Evolutionary conservation across 2,888 invertebrate species (phyloP).

Genomic region (Psylliodes chrysocephalus): DNA sequence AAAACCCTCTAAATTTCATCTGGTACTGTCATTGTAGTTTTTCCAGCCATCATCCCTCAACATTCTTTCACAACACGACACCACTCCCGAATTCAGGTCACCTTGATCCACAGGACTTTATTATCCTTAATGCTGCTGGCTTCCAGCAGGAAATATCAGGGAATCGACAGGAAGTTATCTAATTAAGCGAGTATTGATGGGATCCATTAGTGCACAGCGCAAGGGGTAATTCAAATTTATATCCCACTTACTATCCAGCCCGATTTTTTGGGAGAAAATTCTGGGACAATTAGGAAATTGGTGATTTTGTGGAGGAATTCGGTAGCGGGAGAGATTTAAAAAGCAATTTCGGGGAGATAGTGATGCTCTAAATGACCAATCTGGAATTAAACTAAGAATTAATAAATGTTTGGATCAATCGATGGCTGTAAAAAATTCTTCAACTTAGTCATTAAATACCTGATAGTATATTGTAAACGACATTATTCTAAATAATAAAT

Average conservation of each 20-base stretch:
- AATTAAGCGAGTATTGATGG: slow-evolving; percentile 34
- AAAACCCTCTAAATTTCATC: no score
- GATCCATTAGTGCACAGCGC: slow-evolving; percentile 15
- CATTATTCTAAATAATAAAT: no score
- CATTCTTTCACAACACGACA: not conserved
- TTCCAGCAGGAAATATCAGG: slow-evolving; percentile 28
- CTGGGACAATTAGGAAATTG: not conserved
- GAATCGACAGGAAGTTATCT: slow-evolving; percentile 35
- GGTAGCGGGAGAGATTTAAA: not conserved
- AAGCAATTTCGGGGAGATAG: not conserved
- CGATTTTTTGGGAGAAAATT: not conserved
- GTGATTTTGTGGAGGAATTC: slow-evolving; percentile 9
- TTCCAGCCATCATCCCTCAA: no score
- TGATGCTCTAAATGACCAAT: no score
- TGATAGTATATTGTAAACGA: no score
- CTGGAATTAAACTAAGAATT: no score
- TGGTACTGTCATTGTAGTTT: no score
- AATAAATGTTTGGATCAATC: no score
- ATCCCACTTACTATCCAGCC: slow-evolving; percentile 2
- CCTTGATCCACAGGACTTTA: slow-evolving; percentile 19
- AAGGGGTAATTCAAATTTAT: slow-evolving; percentile 27
- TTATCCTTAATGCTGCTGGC: slow-evolving; percentile 22
- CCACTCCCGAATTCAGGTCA: slow-evolving; percentile 19
- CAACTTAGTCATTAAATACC: no score
- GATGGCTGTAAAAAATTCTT: no score